phyloP scores from a whole-genome alignment of 1,140 invertebrate species.

The Brachionus asplanchnoidis region DNA sequence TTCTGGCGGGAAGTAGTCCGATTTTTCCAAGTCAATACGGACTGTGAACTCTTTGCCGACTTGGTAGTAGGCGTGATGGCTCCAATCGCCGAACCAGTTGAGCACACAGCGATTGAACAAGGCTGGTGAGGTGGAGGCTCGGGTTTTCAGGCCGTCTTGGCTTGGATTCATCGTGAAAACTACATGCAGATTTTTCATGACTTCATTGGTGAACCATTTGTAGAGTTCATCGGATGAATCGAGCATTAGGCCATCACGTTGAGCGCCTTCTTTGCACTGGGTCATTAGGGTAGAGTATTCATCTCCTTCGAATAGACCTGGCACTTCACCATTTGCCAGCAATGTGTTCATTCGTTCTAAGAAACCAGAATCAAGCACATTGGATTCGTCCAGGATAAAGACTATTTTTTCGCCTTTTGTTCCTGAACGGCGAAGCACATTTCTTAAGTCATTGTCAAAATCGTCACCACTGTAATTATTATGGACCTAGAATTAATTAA shows the following conservation, averaged over 20 bases:
- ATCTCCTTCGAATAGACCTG: slow-evolving; percentile 66
- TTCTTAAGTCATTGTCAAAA: slow-evolving; percentile 95
- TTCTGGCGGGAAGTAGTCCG: slow-evolving; percentile 21
- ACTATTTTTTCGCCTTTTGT: slow-evolving; percentile 98
- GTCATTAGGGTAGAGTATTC: slow-evolving; percentile 98
- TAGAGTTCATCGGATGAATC: slow-evolving; percentile 97
- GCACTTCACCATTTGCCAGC: slow-evolving; percentile 90
- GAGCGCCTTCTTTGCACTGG: slow-evolving; percentile 97
- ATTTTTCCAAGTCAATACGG: slow-evolving; percentile 56
- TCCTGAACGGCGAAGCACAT: slow-evolving; percentile 83
- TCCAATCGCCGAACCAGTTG: slow-evolving; percentile 99
- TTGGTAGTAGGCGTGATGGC: slow-evolving; percentile 90
- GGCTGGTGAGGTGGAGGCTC: slow-evolving; percentile 95
- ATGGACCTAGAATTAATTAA: slow-evolving; percentile 66
- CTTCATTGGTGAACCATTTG: slow-evolving; percentile 88
- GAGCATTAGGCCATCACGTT: slow-evolving; percentile 93
- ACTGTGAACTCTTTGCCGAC: slow-evolving; percentile 65
- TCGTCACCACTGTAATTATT: slow-evolving; percentile 97
- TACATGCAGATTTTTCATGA: slow-evolving; percentile 95
- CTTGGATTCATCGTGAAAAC: slow-evolving; percentile 99
- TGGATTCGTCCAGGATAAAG: slow-evolving; percentile 98
- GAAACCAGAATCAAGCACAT: slow-evolving; percentile 96
- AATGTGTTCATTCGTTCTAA: slow-evolving; percentile 98
- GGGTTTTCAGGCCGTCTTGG: slow-evolving; percentile 91
- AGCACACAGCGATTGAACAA: slow-evolving; percentile 98